Percentiles rank a stretch among this genome's conserved stretches.
Conservation (phyloP, 2,113 vertebrate species). For the Pyrgilauda ruficollis region DNA sequence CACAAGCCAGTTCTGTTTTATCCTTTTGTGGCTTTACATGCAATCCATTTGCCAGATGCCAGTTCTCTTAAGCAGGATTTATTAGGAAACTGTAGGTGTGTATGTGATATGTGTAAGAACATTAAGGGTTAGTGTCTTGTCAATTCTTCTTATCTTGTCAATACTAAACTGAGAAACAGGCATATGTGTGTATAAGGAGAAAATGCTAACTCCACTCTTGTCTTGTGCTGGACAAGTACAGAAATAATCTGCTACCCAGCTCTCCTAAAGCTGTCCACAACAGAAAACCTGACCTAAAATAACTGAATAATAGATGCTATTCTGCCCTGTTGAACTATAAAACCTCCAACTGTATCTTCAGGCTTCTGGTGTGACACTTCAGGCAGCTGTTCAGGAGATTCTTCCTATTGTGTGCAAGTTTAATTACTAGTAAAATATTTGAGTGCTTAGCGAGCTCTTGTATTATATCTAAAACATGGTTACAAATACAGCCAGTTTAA, state of each 20-base stretch:
- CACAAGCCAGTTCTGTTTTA: neutral
- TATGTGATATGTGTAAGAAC: neutral
- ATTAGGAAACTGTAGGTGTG: neutral
- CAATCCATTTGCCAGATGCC: neutral
- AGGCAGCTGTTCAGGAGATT: neutral
- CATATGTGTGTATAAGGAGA: neutral
- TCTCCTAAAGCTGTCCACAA: neutral
- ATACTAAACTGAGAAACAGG: neutral
- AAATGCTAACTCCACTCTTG: neutral
- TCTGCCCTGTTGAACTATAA: neutral
- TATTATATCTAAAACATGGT: neutral
- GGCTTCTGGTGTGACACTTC: neutral
- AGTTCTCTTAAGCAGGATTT: neutral
- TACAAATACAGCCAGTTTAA: neutral
- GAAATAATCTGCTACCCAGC: neutral
- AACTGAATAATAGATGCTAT: neutral
- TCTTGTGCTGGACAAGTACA: neutral
- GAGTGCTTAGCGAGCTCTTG: neutral
- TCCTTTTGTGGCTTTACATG: neutral
- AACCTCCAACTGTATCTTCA: neutral
- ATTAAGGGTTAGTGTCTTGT: neutral
- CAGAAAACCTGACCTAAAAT: neutral
- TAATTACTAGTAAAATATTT: neutral
- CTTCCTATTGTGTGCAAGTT: neutral
- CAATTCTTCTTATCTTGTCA: neutral